Conservation (phyloP, 2,888 invertebrate genomes). For the Scaptomyza polygonia region DNA sequence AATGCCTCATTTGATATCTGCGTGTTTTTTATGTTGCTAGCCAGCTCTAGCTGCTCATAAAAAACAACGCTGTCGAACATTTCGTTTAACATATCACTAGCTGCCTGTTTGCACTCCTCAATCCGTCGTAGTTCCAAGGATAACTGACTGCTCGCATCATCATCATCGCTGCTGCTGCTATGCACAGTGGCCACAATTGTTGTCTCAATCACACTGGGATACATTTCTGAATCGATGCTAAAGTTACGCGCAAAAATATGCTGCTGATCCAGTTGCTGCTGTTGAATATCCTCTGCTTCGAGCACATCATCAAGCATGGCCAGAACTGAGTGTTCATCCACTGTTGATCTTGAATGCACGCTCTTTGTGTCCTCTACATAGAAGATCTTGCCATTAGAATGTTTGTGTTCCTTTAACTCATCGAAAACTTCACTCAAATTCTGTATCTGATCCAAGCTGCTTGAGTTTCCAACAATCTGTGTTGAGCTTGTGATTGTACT, state of each 20-base stretch:
- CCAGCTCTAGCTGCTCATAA: slow-evolving; percentile 55
- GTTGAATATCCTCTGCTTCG: slow-evolving; percentile 72
- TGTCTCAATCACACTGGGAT: slow-evolving; percentile 79
- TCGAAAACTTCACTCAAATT: slow-evolving; percentile 75
- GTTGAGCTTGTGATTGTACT: slow-evolving; percentile 49
- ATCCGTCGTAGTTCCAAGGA: slow-evolving; percentile 29
- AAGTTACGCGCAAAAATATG: slow-evolving; percentile 59
- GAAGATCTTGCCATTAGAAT: slow-evolving; percentile 80
- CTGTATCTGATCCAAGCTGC: slow-evolving; percentile 79
- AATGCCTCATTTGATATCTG: neutral
- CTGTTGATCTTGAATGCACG: slow-evolving; percentile 51
- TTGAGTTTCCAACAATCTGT: slow-evolving; percentile 53
- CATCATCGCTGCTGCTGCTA: slow-evolving; percentile 71
- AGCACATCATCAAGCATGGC: slow-evolving; percentile 82
- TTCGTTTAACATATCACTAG: slow-evolving; percentile 67
- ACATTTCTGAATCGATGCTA: slow-evolving; percentile 80
- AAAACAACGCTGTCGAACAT: slow-evolving; percentile 69
- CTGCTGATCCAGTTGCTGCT: slow-evolving; percentile 44
- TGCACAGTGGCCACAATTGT: slow-evolving; percentile 82
- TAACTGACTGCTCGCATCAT: slow-evolving; percentile 36
- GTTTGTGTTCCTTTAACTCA: slow-evolving; percentile 75
- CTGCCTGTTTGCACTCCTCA: slow-evolving; percentile 58
- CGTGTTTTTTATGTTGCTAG: neutral
- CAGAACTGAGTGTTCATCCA: slow-evolving; percentile 80
- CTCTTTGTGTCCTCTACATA: slow-evolving; percentile 76